Conservation (phyloP, 1,140 invertebrate genomes). For the Aleiodes sp. region DNA sequence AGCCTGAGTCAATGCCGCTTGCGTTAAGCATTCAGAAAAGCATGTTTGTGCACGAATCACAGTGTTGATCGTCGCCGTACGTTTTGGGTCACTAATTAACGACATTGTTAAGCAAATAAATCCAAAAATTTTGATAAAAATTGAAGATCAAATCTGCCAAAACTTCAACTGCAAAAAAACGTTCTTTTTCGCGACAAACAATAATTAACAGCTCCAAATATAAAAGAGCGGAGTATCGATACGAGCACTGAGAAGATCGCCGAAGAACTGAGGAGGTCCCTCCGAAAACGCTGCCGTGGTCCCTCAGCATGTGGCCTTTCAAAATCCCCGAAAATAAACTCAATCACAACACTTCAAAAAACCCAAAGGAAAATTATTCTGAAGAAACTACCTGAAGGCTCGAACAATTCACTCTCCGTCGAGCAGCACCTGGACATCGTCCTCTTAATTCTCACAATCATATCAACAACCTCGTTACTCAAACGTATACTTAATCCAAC, state of each 20-base stretch:
- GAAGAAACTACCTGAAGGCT: slow-evolving; percentile 47
- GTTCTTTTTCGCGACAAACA: too few relatives aligned
- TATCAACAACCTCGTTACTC: slow-evolving; percentile 54
- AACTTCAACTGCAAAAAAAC: too few relatives aligned
- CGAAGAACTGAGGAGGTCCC: slow-evolving; percentile 31
- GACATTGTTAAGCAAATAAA: slow-evolving; percentile 44
- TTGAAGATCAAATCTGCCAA: too few relatives aligned
- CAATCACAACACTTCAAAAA: background rate
- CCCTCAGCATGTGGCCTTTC: slow-evolving; percentile 47
- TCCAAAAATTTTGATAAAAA: background rate
- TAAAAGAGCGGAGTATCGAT: background rate
- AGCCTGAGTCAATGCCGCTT: slow-evolving; percentile 58
- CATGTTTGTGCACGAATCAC: slow-evolving; percentile 49
- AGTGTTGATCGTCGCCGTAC: slow-evolving; percentile 45
- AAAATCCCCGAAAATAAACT: background rate
- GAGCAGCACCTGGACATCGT: slow-evolving; percentile 49
- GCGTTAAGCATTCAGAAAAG: slow-evolving; percentile 58
- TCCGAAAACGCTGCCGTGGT: slow-evolving; percentile 48
- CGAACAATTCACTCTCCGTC: slow-evolving; percentile 38
- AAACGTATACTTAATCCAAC: slow-evolving; percentile 51
- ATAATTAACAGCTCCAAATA: background rate
- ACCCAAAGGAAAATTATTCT: background rate
- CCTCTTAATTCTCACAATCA: slow-evolving; percentile 57
- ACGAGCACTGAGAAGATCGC: slow-evolving; percentile 39
- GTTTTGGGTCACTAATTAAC: slow-evolving; percentile 50